Evolutionary conservation across 2,113 vertebrate genomes (phyloP), one percentile per base, ranked within the genome.

Genomic region (Mormoops blainvillei): DNA sequence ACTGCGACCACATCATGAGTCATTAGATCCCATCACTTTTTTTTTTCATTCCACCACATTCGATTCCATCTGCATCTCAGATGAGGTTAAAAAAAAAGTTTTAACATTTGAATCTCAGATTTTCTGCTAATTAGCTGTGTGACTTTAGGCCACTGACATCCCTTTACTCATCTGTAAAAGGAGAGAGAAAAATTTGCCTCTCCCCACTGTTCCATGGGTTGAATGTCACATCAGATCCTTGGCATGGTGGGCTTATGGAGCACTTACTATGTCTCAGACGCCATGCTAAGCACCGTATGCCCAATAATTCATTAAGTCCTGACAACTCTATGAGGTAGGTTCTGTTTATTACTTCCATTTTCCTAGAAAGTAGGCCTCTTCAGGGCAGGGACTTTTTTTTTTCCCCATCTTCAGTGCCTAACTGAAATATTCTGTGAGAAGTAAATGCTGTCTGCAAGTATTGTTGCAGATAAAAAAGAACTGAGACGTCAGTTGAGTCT

Each of bases 271-370:
- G 18, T 33, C 76, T 89, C 48, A 31, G 77, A 80, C 31, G 82
- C 15, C 19, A 43, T 8, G 4, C n/a, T 61, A 70, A 89, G 31
- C 24, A 41, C 13, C 67, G 19, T 36, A 22, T 70, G 5, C 63
- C 43, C n/a, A 45, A 74, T 78, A 89, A 65, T 77, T 89, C 36
- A 77, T 76, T 95, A 89, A 76, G 85, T 76, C 52, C 80, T 94
- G 52, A 88, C 28, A 92, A 54, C 3, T 45, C 43, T 19, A 20
- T 28, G 13, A 93, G 14, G 28, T 5, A 63, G 38, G 10, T 31
- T 43, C 31, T 45, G 11, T 89, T 86, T 77, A 70, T 52, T 92
- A 54, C 68, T 87, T n/a, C 19, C 38, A 24, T 91, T 93, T 94
- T 82, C 54, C 85, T 88, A 67, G 61, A 93, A 87, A 26, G 15